Evolutionary conservation across 2,113 vertebrate genomes (phyloP), one percentile per base, ranked within the genome.

Genomic region (Tylochromis polylepis): DNA sequence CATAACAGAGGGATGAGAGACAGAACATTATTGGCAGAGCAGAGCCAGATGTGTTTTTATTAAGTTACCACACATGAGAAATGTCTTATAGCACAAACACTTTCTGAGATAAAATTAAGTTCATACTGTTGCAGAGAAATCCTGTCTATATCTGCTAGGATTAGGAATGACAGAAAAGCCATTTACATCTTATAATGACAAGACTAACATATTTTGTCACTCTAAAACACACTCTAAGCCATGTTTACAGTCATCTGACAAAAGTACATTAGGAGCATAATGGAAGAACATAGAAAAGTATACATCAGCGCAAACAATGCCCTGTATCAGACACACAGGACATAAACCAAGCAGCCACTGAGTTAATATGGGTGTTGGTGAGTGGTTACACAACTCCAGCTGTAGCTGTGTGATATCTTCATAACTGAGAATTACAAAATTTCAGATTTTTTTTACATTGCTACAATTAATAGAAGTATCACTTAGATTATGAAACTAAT

Each of bases 21-120:
- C 55, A 18, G 43, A 81, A 8, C 49, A 55, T 29, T 78, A 29
- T 14, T 83, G 65, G 57, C 79, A 82, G 46, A 83, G 60, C 60
- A 29, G 60, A 85, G 65, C 29, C 77, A 88, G 57, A 81, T 51
- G 9, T 79, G 72, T 79, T 91, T 87, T 86, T 43, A 85, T 91
- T 62, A 84, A 79, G 75, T 59, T 81, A 53, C 38, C 31, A 80
- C 72, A 67, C 49, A 55, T 59, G 67, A 79, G 67, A 87, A 56
- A 38, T 41, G 56, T 83, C 43, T 78, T 65, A 55, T 41, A 18
- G 58, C 59, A 78, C 70, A 60, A 84, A 89, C 67, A 36, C 5
- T 14, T 55, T 11, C 67, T 46, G 46, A 43, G 55, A 77, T 83
- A 85, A 84, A 80, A 86, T 81, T 49, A 82, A 49, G 85, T 58